phyloP scores from a whole-genome alignment of 2,797 vertebrate genomes.

The Ctenosaura bakeri region DNA sequence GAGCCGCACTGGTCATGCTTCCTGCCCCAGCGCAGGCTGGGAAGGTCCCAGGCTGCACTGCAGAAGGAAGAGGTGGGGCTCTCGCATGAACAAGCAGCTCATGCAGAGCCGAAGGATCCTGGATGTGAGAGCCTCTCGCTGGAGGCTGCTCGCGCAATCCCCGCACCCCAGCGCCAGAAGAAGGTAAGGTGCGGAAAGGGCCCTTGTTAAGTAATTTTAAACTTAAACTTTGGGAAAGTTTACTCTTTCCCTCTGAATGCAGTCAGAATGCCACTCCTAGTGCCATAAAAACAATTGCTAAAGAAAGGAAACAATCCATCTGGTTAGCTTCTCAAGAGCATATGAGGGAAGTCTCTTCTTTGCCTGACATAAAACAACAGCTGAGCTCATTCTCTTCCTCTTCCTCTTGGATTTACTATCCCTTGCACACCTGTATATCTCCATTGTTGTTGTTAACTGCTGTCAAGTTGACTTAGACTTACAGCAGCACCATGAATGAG shows the following conservation, averaged over 20 bases:
- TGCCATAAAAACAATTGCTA: constrained; percentile 18
- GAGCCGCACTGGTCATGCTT: no score
- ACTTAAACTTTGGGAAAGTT: not conserved
- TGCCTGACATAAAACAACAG: not conserved
- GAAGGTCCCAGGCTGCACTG: no score
- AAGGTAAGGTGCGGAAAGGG: no score
- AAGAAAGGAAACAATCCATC: not conserved
- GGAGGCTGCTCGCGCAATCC: no score
- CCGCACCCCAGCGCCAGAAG: no score
- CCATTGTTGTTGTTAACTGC: not conserved
- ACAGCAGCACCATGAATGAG: no score
- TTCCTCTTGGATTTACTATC: not conserved
- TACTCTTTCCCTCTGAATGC: constrained; percentile 2
- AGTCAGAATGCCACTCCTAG: not conserved
- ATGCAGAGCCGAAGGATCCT: no score
- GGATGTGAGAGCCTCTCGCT: no score
- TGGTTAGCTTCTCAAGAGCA: not conserved
- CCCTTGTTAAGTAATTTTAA: constrained; percentile 30
- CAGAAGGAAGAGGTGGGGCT: no score
- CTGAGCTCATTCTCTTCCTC: not conserved
- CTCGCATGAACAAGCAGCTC: no score
- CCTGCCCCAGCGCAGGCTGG: no score
- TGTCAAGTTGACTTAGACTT: no score
- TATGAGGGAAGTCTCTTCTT: not conserved
- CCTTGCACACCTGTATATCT: not conserved